Conservation (phyloP, 2,113 vertebrate species). For the Arvicanthis niloticus region DNA sequence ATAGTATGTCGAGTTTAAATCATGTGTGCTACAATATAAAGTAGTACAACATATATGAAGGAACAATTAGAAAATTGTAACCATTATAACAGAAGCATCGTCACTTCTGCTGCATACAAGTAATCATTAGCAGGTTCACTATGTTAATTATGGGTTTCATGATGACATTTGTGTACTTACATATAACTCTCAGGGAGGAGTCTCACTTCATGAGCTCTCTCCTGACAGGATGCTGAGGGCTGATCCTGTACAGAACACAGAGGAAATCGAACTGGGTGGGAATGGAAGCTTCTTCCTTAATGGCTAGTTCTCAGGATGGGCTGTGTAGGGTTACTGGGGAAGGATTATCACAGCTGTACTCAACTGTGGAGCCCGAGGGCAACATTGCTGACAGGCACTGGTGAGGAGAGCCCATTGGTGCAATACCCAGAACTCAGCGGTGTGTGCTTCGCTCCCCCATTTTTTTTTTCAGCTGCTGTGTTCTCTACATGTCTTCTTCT, state of each 20-base stretch:
- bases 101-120: background rate
- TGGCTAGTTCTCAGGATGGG: background rate
- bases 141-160: background rate
- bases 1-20: background rate
- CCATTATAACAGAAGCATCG: background rate
- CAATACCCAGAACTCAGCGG: background rate
- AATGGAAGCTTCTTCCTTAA: background rate
- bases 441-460: accelerated
- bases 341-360: background rate
- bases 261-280: background rate
- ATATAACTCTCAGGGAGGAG: background rate
- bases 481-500: background rate
- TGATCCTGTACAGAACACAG: background rate
- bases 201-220: background rate
- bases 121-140: background rate
- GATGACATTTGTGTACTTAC: background rate
- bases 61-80: background rate
- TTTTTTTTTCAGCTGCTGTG: background rate
- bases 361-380: background rate
- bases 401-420: background rate
- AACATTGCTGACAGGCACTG: background rate
- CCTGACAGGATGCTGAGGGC: background rate
- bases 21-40: background rate
- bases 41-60: background rate
- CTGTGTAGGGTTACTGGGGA: background rate